These are phyloP conservation scores for Melinopterus prodromus DNA, from an alignment of 2,888 invertebrate genomes.

Conservation along the genomic window DNA sequence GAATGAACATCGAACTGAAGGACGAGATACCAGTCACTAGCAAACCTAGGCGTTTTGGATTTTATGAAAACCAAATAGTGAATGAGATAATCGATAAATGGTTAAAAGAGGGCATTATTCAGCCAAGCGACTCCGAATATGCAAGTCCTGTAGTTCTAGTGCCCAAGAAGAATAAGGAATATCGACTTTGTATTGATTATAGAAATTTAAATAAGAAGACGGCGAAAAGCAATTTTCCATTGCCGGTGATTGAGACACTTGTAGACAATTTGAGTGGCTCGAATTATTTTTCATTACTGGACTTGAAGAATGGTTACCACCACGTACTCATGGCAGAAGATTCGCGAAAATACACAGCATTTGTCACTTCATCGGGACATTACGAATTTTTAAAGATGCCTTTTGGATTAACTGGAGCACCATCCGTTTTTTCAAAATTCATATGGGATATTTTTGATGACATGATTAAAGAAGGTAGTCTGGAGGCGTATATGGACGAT, in stretches of 20 bases:
- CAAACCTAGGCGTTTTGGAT: too few species aligned
- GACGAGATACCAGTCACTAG: too few species aligned
- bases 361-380: constrained; percentile 39
- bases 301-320: constrained; percentile 33
- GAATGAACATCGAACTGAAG: too few species aligned
- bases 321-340: constrained; percentile 29
- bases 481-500: constrained; percentile 41
- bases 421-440: constrained; percentile 42
- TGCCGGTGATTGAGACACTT: constrained; percentile 19
- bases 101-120: constrained; percentile 14
- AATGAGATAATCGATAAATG: constrained; percentile 16
- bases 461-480: constrained; percentile 29
- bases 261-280: constrained; percentile 8
- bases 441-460: constrained; percentile 36
- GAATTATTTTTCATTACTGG: constrained; percentile 25
- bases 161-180: constrained; percentile 7
- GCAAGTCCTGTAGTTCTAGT: constrained; percentile 13
- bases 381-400: constrained; percentile 46
- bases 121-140: constrained; percentile 20
- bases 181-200: constrained; percentile 16
- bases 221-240: constrained; percentile 11
- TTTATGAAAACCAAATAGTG: too few species aligned
- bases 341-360: constrained; percentile 29
- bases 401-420: constrained; percentile 46
- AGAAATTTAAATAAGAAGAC: constrained; percentile 17